Base-by-base conservation (phyloP, 2,888 invertebrate genomes). In the Eupithecia exiguata region DNA sequence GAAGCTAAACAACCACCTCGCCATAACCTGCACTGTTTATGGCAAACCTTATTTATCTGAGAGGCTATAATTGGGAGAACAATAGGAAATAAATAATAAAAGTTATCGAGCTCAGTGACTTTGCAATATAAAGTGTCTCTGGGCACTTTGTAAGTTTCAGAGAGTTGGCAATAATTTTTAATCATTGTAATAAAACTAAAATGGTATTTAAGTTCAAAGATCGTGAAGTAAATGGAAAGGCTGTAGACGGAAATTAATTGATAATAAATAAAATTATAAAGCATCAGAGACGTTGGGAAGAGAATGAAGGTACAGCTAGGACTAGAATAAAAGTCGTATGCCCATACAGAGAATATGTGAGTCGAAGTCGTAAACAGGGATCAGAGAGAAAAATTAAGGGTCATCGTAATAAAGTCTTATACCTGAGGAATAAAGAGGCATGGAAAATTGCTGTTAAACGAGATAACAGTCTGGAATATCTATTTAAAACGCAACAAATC, bases 81-180 rank as follows among this genome's bases (percentile, higher is more conserved):
- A 93, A 93, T 92, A 82, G 91, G 81, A 89, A 87, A 93, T 93
- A 93, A 93, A 93, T 92, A 92, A 91, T 89, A 88, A 88, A 89
- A 88, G 86, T 91, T 89, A 91, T 91, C 87, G 89, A 85, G n/a
- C 65, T n/a, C 62, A 25, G 61, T 38, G 36, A 43, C 70, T 75
- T 65, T 36, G 40, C 40, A 61, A 49, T 72, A 58, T 58, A 14
- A 53, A 53, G 21, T 58, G 68, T 72, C 70, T 72, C 63, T 68
- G 21, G 49, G 63, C 40, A 63, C n/a, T 69, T 69, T 35, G 38
- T 12, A 67, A 25, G 21, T 65, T 72, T 66, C 35, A 16, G n/a
- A 65, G 35, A 30, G 25, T 35, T 40, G 46, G 46, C 67, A 35
- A 72, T 72, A 66, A 73, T 70, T 70, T 62, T 61, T 46, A 67